These are phyloP conservation scores for Ailurus styani DNA, from an alignment of 2,113 vertebrate genomes.

Conservation along the genomic window DNA sequence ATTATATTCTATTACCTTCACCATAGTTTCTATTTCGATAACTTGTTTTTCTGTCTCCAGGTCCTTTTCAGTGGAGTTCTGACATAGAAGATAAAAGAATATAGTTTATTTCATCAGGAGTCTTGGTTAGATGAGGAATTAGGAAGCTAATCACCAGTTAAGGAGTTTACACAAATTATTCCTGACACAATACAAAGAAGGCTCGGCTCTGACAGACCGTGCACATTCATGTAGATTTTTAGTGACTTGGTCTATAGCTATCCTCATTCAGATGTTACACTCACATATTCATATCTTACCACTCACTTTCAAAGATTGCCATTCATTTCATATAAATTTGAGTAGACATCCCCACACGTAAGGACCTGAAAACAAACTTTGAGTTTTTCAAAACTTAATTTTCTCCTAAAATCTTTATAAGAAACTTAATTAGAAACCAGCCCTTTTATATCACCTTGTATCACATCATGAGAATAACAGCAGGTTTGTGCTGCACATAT, in stretches of 20 bases:
- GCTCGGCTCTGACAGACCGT: not conserved
- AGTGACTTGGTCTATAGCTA: not conserved
- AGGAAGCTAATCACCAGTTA: not conserved
- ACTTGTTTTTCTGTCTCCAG: slow-evolving; percentile 1
- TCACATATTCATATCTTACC: not conserved
- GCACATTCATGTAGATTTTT: not conserved
- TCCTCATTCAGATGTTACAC: not conserved
- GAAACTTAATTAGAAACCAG: not conserved
- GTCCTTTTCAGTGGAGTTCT: not conserved
- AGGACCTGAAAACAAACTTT: not conserved
- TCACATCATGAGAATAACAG: not conserved
- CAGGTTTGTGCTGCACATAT: not conserved
- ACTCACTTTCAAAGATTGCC: not conserved
- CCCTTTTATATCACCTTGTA: not conserved
- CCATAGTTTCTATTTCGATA: not conserved
- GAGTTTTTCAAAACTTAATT: not conserved
- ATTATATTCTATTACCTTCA: not conserved
- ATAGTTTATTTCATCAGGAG: not conserved
- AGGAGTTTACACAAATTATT: not conserved
- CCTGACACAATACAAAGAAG: not conserved
- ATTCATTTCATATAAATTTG: not conserved
- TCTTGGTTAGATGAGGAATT: not conserved
- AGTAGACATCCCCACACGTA: not conserved
- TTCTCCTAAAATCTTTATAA: not conserved
- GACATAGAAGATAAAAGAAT: not conserved